Base-by-base conservation (phyloP, 2,797 vertebrate genomes). In the Lithobates pipiens region DNA sequence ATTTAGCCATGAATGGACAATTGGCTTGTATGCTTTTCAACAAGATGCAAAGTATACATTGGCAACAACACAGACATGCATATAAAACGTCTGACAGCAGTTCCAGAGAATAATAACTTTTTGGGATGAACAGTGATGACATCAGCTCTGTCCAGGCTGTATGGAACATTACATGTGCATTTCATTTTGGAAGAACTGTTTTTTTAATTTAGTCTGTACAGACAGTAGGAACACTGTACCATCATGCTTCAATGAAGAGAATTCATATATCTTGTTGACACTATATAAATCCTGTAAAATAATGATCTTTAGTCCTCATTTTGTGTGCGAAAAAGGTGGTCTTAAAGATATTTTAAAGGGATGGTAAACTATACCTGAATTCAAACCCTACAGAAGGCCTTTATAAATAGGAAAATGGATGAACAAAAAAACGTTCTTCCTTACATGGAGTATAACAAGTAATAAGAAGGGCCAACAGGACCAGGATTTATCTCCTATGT, bases 1-100 rank as follows among this genome's bases (percentile, higher is more conserved):
- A 82, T 42, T 46, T 68, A 44, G 34, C 36, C 75, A 63, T 32
- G 25, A 50, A 46, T 71, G 84, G 73, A 74, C 44, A 63, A 81
- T 83, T 65, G 29, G 18, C 61, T 61, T 61, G 54, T n/a, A 16
- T 70, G 29, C 76, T 9, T 67, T 68, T 68, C 54, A 73, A 34
- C 16, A 44, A 69, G 63, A 69, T 34, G 44, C 1, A 81, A 81
- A 81, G 44, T 72, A 61, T 82, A 76, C 65, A 76, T 69, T n/a
- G 10, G 29, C 74, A 77, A 23, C n/a, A 80, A 71, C 73, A 76
- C 32, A 65, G 29, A 68, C 10, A 29, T 71, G 44, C 54, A 81
- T 21, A 50, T 32, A 72, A 71, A 18, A 11, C 44, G 42, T 42
- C 61, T 69, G 77, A 85, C 77, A 85, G 68, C 29, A 54, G 10